phyloP scores from a whole-genome alignment of 2,888 invertebrate species.

The Ormyrus pomaceus region DNA sequence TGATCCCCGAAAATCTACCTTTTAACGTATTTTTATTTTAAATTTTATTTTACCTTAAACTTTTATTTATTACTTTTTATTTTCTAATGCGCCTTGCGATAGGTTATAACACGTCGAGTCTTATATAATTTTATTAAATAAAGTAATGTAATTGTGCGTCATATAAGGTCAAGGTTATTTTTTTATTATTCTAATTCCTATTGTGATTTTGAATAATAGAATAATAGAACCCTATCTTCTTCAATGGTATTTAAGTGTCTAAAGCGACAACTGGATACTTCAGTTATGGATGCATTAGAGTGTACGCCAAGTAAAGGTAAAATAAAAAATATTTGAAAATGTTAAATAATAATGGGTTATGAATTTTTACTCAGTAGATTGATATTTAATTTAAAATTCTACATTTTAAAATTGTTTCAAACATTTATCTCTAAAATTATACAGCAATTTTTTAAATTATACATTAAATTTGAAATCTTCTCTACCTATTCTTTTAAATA shows the following conservation, averaged over 20 bases:
- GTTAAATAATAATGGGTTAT: not conserved
- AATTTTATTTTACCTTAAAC: too few species aligned
- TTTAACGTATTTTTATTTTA: too few species aligned
- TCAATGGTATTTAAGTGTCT: constrained; percentile 40
- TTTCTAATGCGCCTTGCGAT: too few species aligned
- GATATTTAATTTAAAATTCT: constrained; percentile 11
- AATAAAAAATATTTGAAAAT: not conserved
- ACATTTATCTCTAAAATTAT: not conserved
- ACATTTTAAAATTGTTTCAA: not conserved
- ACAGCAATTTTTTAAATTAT: not conserved
- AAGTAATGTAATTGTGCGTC: too few species aligned
- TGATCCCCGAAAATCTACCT: too few species aligned
- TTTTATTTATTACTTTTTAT: too few species aligned
- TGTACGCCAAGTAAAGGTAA: constrained; percentile 59
- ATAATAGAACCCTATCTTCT: not conserved
- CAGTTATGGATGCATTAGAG: constrained; percentile 53
- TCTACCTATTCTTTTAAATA: too few species aligned
- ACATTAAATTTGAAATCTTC: too few species aligned
- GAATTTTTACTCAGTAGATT: not conserved
- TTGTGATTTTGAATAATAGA: not conserved
- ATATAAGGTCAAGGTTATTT: not conserved
- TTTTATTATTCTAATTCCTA: not conserved
- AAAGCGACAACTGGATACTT: constrained; percentile 34
- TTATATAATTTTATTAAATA: constrained; percentile 18
- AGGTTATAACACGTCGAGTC: not conserved